phyloP scores from a whole-genome alignment of 2,888 invertebrate species.

The Leucania comma region DNA sequence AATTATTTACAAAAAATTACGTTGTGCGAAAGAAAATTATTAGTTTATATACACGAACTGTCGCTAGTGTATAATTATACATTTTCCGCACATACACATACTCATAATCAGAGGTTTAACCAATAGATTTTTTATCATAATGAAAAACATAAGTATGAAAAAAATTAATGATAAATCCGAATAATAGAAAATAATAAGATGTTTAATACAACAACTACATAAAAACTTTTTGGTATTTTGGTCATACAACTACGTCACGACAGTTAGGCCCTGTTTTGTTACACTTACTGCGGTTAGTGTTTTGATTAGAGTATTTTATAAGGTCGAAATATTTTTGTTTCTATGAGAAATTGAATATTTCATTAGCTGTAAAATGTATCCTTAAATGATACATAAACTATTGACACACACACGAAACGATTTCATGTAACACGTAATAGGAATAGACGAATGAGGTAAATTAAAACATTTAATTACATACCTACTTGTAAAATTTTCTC shows the following conservation, averaged over 20 bases:
- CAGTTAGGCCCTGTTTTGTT: conserved; percentile 81
- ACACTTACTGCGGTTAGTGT: conserved; percentile 66
- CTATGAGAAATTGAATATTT: conserved; percentile 69
- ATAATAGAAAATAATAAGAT: conserved; percentile 70
- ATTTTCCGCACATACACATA: conserved; percentile 65
- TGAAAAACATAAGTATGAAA: conserved; percentile 53
- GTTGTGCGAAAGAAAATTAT: conserved; percentile 70
- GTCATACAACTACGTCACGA: conserved; percentile 80
- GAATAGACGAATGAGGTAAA: conserved; percentile 86
- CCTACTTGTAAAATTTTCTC: conserved; percentile 73
- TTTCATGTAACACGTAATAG: conserved; percentile 78
- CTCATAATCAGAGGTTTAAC: conserved; percentile 52
- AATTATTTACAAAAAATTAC: conserved; percentile 78
- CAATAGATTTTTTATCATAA: conserved; percentile 43
- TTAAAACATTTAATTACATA: conserved; percentile 70
- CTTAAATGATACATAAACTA: conserved; percentile 78
- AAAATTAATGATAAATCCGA: conserved; percentile 61
- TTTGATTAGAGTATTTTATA: conserved; percentile 64
- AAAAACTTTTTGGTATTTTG: conserved; percentile 77
- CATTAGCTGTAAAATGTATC: conserved; percentile 71
- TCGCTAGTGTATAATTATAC: conserved; percentile 40
- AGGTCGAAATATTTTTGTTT: conserved; percentile 65
- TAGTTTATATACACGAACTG: conserved; percentile 42
- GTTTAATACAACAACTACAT: conserved; percentile 79
- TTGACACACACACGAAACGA: conserved; percentile 76